A percentile compares a stretch with the other conserved stretches of the same genome.
Conservation (phyloP, 2,888 invertebrate species). For the Orthonychiurus folsomi region DNA sequence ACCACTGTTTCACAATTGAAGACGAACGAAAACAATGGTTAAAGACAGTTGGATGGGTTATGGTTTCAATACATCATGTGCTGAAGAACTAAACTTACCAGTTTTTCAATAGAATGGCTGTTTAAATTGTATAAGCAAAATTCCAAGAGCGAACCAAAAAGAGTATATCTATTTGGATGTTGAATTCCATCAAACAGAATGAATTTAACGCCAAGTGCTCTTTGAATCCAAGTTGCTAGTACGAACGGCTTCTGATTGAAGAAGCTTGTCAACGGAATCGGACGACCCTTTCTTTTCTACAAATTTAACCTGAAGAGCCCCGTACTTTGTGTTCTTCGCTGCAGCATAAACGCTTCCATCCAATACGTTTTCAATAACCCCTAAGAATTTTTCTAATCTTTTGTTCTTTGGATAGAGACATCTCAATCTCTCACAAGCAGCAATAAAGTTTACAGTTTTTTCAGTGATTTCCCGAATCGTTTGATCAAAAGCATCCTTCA, state of each 20-base stretch:
- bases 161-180: too few relatives aligned
- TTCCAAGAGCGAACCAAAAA: too few relatives aligned
- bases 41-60: too few relatives aligned
- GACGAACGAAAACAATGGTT: too few relatives aligned
- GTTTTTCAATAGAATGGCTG: too few relatives aligned
- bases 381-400: slow-evolving; percentile 1
- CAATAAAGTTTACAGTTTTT: not conserved
- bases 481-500: not conserved
- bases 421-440: not conserved
- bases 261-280: not conserved
- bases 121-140: too few relatives aligned
- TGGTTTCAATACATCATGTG: too few relatives aligned
- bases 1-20: too few relatives aligned
- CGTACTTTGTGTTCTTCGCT: not conserved
- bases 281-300: not conserved
- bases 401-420: not conserved
- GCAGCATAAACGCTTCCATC: not conserved
- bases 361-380: not conserved
- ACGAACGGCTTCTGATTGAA: not conserved
- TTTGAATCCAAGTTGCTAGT: not conserved
- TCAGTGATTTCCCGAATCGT: not conserved
- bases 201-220: not conserved
- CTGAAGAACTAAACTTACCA: too few relatives aligned
- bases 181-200: too few relatives aligned
- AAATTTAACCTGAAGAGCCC: not conserved